A percentile compares a stretch with the other conserved stretches of the same genome.
These are phyloP conservation scores for Hypomecis atomaria DNA, from an alignment of 2,888 invertebrate species.

Conservation along the genomic window DNA sequence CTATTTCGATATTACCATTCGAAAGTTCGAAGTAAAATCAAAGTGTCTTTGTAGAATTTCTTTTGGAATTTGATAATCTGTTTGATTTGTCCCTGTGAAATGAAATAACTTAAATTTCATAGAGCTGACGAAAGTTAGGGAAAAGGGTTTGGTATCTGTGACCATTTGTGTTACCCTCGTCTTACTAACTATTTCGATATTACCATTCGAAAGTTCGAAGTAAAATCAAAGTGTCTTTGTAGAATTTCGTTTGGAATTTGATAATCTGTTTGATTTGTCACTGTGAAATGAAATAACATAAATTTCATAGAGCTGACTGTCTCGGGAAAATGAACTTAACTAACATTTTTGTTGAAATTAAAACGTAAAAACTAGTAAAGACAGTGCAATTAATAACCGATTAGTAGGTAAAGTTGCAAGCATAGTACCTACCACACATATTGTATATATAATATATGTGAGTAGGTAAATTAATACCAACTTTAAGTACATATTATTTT, in stretches of 20 bases:
- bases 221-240: constrained; percentile 11
- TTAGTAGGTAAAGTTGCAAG: too few relatives aligned
- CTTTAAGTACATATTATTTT: too few relatives aligned
- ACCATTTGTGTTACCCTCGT: constrained; percentile 33
- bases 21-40: constrained; percentile 21
- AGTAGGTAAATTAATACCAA: too few relatives aligned
- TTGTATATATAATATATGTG: too few relatives aligned
- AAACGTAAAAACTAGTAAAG: too few relatives aligned
- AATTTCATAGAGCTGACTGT: too few relatives aligned
- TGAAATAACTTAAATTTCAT: too few relatives aligned
- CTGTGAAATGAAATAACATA: too few relatives aligned
- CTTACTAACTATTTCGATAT: constrained; percentile 37
- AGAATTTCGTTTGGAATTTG: not conserved
- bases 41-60: constrained; percentile 2
- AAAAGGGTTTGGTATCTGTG: constrained; percentile 34
- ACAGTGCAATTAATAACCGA: too few relatives aligned
- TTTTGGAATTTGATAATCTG: not conserved
- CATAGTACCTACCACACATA: too few relatives aligned
- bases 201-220: constrained; percentile 18
- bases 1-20: constrained; percentile 30
- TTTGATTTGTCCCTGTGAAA: not conserved
- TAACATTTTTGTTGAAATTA: too few relatives aligned
- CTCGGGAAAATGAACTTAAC: too few relatives aligned
- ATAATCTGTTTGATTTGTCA: constrained; percentile 1
- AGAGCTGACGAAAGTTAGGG: constrained; percentile 28